phyloP scores from a whole-genome alignment of 35 echinoderm and acorn worm species.

The Antedon bifida region DNA sequence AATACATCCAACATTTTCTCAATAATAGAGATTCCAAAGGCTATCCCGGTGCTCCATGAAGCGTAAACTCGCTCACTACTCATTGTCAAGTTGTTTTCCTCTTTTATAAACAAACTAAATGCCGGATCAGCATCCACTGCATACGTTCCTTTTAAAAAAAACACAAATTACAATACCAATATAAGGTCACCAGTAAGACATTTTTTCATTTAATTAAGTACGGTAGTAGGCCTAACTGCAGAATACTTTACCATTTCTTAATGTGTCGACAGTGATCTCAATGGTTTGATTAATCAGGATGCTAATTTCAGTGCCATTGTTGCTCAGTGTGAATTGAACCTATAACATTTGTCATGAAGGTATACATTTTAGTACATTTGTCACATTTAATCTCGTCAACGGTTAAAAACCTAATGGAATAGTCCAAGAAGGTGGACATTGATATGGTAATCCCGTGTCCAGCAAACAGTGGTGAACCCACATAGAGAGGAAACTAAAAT shows the following conservation, averaged over 20 bases:
- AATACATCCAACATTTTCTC: not conserved
- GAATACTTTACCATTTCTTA: not conserved
- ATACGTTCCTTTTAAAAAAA: not conserved
- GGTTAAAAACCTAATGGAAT: no score
- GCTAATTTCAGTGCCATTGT: not conserved
- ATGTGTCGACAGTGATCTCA: not conserved
- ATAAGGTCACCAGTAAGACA: no score
- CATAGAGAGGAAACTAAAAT: no score
- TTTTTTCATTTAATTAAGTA: no score
- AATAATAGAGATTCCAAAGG: not conserved
- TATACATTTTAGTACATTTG: no score
- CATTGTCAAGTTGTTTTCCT: not conserved
- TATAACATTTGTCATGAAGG: no score
- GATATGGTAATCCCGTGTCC: no score
- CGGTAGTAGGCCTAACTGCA: no score
- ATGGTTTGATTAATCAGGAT: not conserved
- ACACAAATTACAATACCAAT: no score
- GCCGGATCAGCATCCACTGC: not conserved
- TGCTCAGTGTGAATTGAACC: not conserved
- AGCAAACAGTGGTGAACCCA: no score
- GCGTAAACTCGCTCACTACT: not conserved
- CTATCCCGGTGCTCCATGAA: not conserved
- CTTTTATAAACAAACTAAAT: not conserved
- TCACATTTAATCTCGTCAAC: no score
- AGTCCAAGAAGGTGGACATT: no score